A percentile compares a stretch with the other conserved stretches of the same genome.
These are phyloP conservation scores for Menidia menidia DNA, from an alignment of 2,797 vertebrate species.

Conservation along the genomic window DNA sequence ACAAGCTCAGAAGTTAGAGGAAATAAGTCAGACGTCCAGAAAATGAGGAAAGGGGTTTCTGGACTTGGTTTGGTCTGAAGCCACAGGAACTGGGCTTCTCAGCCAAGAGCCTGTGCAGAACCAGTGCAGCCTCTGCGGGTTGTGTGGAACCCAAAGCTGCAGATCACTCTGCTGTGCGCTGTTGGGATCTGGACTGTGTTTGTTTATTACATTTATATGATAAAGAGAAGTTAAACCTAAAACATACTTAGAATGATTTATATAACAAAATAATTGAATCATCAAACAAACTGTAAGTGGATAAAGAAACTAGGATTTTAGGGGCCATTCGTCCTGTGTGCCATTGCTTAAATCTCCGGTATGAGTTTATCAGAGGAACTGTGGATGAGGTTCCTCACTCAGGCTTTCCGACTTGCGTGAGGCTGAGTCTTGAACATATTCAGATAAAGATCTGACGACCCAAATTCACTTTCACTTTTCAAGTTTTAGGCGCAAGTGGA, in stretches of 20 bases:
- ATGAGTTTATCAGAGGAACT: not conserved
- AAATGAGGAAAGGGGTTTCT: constrained; percentile 47
- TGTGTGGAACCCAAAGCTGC: constrained; percentile 57
- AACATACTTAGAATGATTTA: constrained; percentile 14
- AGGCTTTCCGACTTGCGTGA: not conserved
- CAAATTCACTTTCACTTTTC: not conserved
- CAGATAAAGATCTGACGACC: not conserved
- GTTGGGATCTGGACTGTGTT: constrained; percentile 42
- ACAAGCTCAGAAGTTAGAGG: constrained; percentile 42
- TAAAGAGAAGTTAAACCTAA: constrained; percentile 24
- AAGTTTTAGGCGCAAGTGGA: too few relatives aligned
- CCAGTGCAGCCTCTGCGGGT: constrained; percentile 54
- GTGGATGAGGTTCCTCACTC: not conserved
- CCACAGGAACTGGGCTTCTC: constrained; percentile 72
- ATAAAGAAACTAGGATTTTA: not conserved
- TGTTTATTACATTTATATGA: constrained; percentile 39
- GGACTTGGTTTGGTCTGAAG: constrained; percentile 60
- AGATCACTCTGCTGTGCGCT: constrained; percentile 37
- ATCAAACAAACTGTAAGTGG: not conserved
- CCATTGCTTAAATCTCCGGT: not conserved
- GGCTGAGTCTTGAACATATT: not conserved
- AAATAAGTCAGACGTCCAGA: constrained; percentile 69
- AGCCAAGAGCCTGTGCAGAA: constrained; percentile 72
- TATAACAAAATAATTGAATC: constrained; percentile 14
- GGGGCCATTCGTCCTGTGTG: not conserved